Evolutionary conservation across 2,888 invertebrate species (phyloP).

Genomic region (Beris morrisii): DNA sequence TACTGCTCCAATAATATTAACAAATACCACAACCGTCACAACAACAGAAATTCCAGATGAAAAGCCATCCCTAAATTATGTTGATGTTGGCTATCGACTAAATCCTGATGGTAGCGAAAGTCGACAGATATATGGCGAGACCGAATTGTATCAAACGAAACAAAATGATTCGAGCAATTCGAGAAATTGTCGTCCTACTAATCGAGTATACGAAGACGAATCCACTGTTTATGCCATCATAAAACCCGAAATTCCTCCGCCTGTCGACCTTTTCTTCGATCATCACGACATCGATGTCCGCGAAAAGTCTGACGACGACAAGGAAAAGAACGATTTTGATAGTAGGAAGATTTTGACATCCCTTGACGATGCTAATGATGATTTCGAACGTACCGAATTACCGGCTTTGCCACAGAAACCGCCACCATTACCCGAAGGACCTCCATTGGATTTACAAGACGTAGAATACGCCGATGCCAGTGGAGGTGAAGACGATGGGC

Average conservation of each 20-base stretch:
- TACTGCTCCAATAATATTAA: slow-evolving; percentile 33
- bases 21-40: slow-evolving; percentile 15
- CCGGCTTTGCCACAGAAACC: slow-evolving; percentile 45
- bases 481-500: slow-evolving; percentile 57
- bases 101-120: slow-evolving; percentile 57
- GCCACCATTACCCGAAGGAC: slow-evolving; percentile 57
- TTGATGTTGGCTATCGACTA: slow-evolving; percentile 55
- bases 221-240: slow-evolving; percentile 55
- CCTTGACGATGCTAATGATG: slow-evolving; percentile 43
- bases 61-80: slow-evolving; percentile 52
- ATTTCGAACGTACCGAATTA: slow-evolving; percentile 44
- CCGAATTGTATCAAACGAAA: slow-evolving; percentile 54
- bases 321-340: slow-evolving; percentile 36
- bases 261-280: slow-evolving; percentile 45
- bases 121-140: slow-evolving; percentile 53
- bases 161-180: neutral
- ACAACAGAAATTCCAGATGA: slow-evolving; percentile 39
- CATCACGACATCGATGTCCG: slow-evolving; percentile 31
- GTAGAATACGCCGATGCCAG: slow-evolving; percentile 63
- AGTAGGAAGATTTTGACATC: slow-evolving; percentile 37
- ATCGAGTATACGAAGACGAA: slow-evolving; percentile 40
- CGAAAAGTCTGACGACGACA: slow-evolving; percentile 6
- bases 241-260: slow-evolving; percentile 51
- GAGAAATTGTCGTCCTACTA: slow-evolving; percentile 11
- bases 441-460: slow-evolving; percentile 61